Evolutionary conservation across 2,888 invertebrate genomes (phyloP).

Genomic region (Brachyopa scutellaris): DNA sequence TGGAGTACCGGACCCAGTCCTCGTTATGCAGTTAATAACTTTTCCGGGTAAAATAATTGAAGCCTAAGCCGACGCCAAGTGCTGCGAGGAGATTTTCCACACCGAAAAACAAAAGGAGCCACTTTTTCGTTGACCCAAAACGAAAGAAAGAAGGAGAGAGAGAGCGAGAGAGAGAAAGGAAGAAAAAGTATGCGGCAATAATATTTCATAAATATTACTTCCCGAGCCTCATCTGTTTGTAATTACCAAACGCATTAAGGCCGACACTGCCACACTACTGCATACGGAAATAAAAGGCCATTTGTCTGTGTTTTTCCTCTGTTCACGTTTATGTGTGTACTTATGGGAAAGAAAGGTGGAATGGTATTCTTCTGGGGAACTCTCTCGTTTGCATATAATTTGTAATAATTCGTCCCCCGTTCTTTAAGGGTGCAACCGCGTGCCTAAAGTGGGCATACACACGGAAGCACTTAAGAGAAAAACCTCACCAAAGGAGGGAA

Average conservation of each 20-base stretch:
- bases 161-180: too few species aligned
- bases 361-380: conserved; percentile 36
- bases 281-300: conserved; percentile 43
- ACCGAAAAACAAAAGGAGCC: conserved; percentile 51
- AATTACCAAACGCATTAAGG: conserved; percentile 72
- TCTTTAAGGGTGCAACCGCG: conserved; percentile 53
- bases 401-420: conserved; percentile 57
- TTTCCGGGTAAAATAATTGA: conserved; percentile 63
- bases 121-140: conserved; percentile 60
- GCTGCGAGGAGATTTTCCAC: background rate
- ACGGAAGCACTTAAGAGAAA: conserved; percentile 59
- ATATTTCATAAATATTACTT: conserved; percentile 66
- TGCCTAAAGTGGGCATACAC: conserved; percentile 60
- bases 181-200: conserved; percentile 10
- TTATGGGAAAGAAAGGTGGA: background rate
- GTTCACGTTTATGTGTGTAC: too few species aligned
- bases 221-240: conserved; percentile 70
- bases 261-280: conserved; percentile 44
- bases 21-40: conserved; percentile 71
- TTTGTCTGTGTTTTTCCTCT: conserved; percentile 1
- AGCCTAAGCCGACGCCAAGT: conserved; percentile 46
- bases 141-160: background rate
- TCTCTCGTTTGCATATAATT: conserved; percentile 70
- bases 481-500: background rate
- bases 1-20: background rate